Percentiles rank a stretch among this genome's conserved stretches.
phyloP scores from a whole-genome alignment of 2,797 vertebrate species.

The Thunnus albacares region DNA sequence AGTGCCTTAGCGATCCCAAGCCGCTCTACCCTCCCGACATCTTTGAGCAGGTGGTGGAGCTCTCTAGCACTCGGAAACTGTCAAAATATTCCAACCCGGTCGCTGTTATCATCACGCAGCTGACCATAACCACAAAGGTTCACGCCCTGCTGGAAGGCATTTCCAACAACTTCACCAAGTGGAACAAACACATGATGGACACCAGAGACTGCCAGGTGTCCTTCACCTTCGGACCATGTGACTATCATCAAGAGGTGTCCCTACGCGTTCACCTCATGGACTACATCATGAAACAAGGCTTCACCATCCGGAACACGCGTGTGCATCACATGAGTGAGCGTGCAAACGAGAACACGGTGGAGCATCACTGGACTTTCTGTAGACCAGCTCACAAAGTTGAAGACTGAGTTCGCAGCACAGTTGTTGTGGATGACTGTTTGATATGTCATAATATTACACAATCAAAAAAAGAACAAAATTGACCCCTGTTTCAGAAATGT shows the following conservation, averaged over 20 bases:
- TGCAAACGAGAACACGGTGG: conserved; percentile 98
- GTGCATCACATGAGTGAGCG: conserved; percentile 99
- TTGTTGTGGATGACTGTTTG: conserved; percentile 15
- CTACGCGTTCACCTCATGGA: conserved; percentile 98
- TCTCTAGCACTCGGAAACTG: conserved; percentile 98
- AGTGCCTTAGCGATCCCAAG: conserved; percentile 96
- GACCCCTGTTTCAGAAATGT: conserved; percentile 20
- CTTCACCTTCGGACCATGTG: conserved; percentile 98
- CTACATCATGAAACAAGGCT: conserved; percentile 98
- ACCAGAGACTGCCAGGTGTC: conserved; percentile 99
- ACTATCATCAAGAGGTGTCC: conserved; percentile 98
- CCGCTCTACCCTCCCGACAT: conserved; percentile 96
- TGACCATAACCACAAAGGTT: conserved; percentile 98
- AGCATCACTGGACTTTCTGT: conserved; percentile 99
- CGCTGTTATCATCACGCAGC: conserved; percentile 97
- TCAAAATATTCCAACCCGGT: conserved; percentile 99
- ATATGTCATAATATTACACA: conserved; percentile 44
- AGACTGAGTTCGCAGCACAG: conserved; percentile 84
- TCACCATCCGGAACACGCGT: conserved; percentile 96
- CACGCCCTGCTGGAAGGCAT: conserved; percentile 95
- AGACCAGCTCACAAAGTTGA: conserved; percentile 96
- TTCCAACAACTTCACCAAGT: conserved; percentile 98
- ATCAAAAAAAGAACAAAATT: conserved; percentile 3
- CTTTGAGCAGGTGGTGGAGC: conserved; percentile 97
- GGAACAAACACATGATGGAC: conserved; percentile 99